Evolutionary conservation across 1,140 invertebrate genomes (phyloP).

Genomic region (Macrobrachium nipponense): DNA sequence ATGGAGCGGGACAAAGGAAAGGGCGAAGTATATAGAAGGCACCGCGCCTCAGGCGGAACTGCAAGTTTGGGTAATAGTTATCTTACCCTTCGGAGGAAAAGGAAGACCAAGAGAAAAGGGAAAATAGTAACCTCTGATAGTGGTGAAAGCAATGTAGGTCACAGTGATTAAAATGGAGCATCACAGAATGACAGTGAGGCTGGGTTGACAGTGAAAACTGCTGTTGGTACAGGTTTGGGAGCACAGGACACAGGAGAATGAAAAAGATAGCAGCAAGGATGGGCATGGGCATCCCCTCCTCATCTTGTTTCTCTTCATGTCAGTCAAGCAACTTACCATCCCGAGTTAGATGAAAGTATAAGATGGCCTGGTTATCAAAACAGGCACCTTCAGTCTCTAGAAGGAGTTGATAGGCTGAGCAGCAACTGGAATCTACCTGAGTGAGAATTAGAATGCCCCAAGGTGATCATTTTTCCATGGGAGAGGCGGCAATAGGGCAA

Average conservation of each 20-base stretch:
- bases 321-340: not conserved
- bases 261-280: not conserved
- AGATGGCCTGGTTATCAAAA: not conserved
- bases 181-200: not conserved
- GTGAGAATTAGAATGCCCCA: too few relatives aligned
- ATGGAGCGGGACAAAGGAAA: conserved; percentile 21
- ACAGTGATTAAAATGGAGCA: not conserved
- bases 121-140: not conserved
- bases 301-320: too few relatives aligned
- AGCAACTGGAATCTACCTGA: too few relatives aligned
- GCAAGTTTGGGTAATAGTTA: too few relatives aligned
- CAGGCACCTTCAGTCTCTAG: too few relatives aligned
- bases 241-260: not conserved
- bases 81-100: too few relatives aligned
- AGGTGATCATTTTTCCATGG: too few relatives aligned
- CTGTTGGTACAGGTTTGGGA: conserved; percentile 34
- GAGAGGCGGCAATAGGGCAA: too few relatives aligned
- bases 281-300: too few relatives aligned
- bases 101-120: not conserved
- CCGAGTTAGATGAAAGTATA: not conserved
- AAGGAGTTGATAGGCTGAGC: too few relatives aligned
- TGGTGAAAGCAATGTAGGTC: not conserved
- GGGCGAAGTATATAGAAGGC: not conserved
- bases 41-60: not conserved
- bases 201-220: conserved; percentile 38